Evolutionary conservation across 2,113 vertebrate genomes (phyloP).

Genomic region (Tursiops truncatus): DNA sequence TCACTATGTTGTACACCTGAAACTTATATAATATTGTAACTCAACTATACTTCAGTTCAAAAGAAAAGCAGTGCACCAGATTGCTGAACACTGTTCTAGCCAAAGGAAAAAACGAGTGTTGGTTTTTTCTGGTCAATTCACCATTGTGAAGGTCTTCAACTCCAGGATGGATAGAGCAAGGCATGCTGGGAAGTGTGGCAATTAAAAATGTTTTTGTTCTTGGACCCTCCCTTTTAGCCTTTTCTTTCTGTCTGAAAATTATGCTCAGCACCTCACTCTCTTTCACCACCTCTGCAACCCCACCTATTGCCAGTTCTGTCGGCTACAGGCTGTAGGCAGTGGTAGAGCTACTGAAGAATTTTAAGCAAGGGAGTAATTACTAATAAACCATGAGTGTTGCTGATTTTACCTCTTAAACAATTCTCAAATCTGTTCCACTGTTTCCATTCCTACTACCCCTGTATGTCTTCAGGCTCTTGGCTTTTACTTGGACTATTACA

Average conservation of each 20-base stretch:
- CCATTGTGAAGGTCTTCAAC: not conserved
- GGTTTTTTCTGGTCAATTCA: not conserved
- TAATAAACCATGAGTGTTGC: conserved; percentile 5
- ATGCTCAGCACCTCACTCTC: not conserved
- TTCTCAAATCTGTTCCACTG: not conserved
- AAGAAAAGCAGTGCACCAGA: not conserved
- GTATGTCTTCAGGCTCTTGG: not conserved
- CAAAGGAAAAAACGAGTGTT: not conserved
- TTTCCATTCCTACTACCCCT: not conserved
- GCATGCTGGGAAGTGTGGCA: not conserved
- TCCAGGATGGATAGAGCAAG: not conserved
- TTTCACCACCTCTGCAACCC: not conserved
- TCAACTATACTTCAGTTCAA: not conserved
- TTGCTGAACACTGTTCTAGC: not conserved
- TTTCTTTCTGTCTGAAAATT: conserved; percentile 44
- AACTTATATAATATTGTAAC: not conserved
- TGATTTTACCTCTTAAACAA: not conserved
- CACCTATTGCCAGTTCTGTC: not conserved
- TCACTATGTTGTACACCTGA: not conserved
- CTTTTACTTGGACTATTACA: not conserved
- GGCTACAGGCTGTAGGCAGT: not conserved
- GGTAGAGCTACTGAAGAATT: not conserved
- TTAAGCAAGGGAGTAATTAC: conserved; percentile 29
- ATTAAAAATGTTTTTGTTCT: not conserved
- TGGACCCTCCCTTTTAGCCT: not conserved